Evolutionary conservation across 2,888 invertebrate genomes (phyloP), one percentile per base, ranked within the genome.

Genomic region (Crioceris asparagi): DNA sequence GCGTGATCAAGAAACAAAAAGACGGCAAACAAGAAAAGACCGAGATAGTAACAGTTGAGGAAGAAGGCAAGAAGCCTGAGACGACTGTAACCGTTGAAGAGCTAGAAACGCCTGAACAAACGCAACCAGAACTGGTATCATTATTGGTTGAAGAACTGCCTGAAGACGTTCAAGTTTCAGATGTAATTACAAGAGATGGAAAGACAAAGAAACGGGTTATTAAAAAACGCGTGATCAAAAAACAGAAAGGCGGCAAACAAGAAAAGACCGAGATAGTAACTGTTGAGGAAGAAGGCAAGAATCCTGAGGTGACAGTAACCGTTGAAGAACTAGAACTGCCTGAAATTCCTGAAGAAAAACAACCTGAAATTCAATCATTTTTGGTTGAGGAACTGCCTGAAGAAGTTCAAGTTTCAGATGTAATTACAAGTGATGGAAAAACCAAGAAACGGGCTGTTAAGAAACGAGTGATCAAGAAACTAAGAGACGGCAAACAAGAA

Each of bases 341-440:
- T 3, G 15, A 3, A 32, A 43, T 37, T 32, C 45, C 2, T 30
- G 35, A 17, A 49, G 55, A 41, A n/a, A n/a, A n/a, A n/a, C n/a
- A n/a, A n/a, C n/a, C n/a, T n/a, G n/a, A n/a, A n/a, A n/a, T n/a
- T n/a, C n/a, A n/a, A n/a, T n/a, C n/a, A n/a, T n/a, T n/a, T n/a
- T n/a, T n/a, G n/a, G 40, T 44, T 54, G 66, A 66, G 57, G 65
- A 63, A 52, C 55, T 64, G 17, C 53, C 57, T 43, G 62, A 66
- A 4, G 64, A 64, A 55, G 55, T 54, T 3, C 61, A 17, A 43
- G 48, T 51, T 41, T 46, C 42, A 10, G 52, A 50, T 39, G 50
- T 64, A 40, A 44, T 62, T 2, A 62, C 64, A 3, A 60, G 38
- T 17, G 44, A 49, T 8, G 48, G 46, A 16, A 44, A 46, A 12